These are phyloP conservation scores for Brachyistius frenatus DNA, from an alignment of 2,113 vertebrate species.

Conservation along the genomic window DNA sequence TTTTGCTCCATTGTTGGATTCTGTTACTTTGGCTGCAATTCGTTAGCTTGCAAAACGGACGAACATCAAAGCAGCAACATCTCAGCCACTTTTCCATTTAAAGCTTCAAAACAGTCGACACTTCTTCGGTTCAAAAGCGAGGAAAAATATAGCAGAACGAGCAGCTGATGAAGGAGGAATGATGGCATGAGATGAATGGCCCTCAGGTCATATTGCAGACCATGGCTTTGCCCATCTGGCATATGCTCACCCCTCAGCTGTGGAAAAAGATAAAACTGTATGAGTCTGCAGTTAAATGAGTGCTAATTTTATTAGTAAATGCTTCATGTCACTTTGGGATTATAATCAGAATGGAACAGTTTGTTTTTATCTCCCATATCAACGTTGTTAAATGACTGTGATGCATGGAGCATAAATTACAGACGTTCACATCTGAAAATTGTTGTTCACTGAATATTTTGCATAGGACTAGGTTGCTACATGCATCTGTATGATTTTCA, in stretches of 20 bases:
- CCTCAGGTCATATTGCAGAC: conserved; percentile 46
- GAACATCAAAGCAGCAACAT: conserved; percentile 9
- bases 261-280: conserved; percentile 46
- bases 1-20: conserved; percentile 20
- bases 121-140: conserved; percentile 17
- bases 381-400: conserved; percentile 29
- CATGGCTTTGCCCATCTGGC: conserved; percentile 67
- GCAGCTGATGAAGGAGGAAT: conserved; percentile 42
- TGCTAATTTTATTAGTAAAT: conserved; percentile 53
- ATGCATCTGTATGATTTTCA: conserved; percentile 31
- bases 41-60: conserved; percentile 4
- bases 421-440: not conserved
- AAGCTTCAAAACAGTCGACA: not conserved
- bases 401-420: conserved; percentile 23
- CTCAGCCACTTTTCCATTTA: conserved; percentile 12
- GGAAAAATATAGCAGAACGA: conserved; percentile 33
- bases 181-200: conserved; percentile 53
- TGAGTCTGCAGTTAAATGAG: conserved; percentile 43
- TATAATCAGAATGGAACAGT: conserved; percentile 29
- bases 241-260: conserved; percentile 56
- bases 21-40: conserved; percentile 8
- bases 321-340: conserved; percentile 49
- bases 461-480: conserved; percentile 8
- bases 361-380: conserved; percentile 35
- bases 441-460: conserved; percentile 12